Conservation (phyloP, 2,113 vertebrate species). For the Glareola pratincola region DNA sequence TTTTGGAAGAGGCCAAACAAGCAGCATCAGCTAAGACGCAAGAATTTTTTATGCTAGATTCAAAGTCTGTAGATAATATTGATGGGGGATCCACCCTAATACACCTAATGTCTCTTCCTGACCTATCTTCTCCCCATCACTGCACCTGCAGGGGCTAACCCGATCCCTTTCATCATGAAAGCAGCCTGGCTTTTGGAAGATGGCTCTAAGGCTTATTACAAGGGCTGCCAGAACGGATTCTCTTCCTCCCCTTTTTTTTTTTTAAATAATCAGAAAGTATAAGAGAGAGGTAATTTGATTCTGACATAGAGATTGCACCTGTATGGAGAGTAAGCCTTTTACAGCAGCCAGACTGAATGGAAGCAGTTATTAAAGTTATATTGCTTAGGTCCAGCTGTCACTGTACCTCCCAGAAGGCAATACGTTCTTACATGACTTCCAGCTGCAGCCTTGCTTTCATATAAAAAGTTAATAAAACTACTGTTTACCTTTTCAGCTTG, state of each 20-base stretch:
- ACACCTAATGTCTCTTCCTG: neutral
- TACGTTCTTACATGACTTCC: neutral
- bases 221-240: neutral
- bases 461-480: neutral
- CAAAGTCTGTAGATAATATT: neutral
- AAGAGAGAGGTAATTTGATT: neutral
- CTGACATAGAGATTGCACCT: neutral
- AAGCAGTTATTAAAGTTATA: neutral
- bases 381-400: neutral
- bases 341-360: neutral
- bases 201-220: neutral
- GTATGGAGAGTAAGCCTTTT: neutral
- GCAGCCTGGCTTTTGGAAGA: neutral
- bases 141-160: neutral
- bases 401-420: neutral
- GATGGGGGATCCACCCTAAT: neutral
- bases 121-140: neutral
- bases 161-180: neutral
- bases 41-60: neutral
- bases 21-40: neutral
- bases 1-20: neutral
- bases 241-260: neutral
- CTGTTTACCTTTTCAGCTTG: constrained; percentile 90
- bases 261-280: neutral
- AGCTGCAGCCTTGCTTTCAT: neutral